Percentiles rank a stretch among this genome's conserved stretches.
Evolutionary conservation across 2,113 vertebrate species (phyloP).

Genomic region (Sphaerodactylus townsendi): DNA sequence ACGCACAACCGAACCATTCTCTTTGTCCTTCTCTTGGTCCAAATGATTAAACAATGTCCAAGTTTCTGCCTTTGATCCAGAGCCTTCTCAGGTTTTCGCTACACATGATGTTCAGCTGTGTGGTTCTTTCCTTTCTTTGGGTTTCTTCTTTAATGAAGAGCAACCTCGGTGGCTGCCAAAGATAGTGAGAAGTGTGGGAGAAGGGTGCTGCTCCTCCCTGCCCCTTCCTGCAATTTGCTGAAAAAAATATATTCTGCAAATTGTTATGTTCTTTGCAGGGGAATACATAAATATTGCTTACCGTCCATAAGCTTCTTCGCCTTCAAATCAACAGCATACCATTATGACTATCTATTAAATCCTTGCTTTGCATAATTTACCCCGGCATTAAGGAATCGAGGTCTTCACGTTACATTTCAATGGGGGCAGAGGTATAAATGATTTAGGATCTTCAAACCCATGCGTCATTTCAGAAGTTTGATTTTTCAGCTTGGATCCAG

Average conservation of each 20-base stretch:
- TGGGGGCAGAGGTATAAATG: constrained; percentile 38
- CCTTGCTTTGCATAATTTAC: not conserved
- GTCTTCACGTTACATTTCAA: constrained; percentile 45
- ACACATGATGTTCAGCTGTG: not conserved
- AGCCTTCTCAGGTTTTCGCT: not conserved
- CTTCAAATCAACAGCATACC: not conserved
- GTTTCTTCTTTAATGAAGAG: not conserved
- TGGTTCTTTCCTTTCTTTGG: not conserved
- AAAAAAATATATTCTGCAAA: not conserved
- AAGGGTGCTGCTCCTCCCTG: too few relatives aligned
- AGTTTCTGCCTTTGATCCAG: too few relatives aligned
- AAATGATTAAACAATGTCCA: too few relatives aligned
- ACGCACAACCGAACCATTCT: too few relatives aligned
- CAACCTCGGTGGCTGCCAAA: not conserved
- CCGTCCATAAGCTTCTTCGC: not conserved
- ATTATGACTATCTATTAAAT: not conserved
- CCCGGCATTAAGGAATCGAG: constrained; percentile 15
- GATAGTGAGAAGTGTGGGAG: not conserved
- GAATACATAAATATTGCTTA: not conserved
- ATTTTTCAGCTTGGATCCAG: constrained; percentile 33
- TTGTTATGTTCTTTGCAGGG: not conserved
- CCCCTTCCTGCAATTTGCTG: not conserved
- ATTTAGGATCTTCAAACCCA: constrained; percentile 15
- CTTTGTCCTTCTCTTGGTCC: too few relatives aligned
- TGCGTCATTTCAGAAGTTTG: constrained; percentile 33